phyloP scores from a whole-genome alignment of 2,797 vertebrate species.

The Numenius phaeopus region DNA sequence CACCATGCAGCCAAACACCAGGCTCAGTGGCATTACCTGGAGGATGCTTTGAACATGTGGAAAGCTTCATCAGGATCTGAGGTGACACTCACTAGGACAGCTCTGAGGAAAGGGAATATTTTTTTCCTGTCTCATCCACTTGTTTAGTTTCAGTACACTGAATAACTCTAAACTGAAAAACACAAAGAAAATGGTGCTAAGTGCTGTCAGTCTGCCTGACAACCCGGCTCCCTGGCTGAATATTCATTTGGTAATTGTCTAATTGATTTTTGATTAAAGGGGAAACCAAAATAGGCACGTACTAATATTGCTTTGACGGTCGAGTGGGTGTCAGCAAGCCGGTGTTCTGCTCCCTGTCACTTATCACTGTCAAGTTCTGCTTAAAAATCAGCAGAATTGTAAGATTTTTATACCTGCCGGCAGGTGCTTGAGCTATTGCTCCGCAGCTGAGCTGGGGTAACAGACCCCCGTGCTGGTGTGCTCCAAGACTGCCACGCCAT shows the following conservation, averaged over 20 bases:
- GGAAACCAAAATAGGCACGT: constrained; percentile 36
- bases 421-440: neutral
- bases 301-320: constrained; percentile 30
- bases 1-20: neutral
- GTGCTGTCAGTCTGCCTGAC: constrained; percentile 19
- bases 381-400: neutral
- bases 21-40: neutral
- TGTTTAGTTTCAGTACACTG: neutral
- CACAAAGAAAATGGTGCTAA: neutral
- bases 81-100: neutral
- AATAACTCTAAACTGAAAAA: neutral
- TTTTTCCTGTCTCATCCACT: neutral
- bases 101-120: neutral
- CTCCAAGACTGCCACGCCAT: neutral
- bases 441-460: neutral
- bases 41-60: neutral
- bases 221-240: neutral
- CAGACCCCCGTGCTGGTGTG: neutral
- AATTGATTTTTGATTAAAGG: constrained; percentile 63
- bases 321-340: constrained; percentile 34
- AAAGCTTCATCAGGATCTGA: neutral
- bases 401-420: neutral
- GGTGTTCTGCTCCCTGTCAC: constrained; percentile 35
- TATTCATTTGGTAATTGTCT: constrained; percentile 57
- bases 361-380: constrained; percentile 12